Evolutionary conservation across 2,888 invertebrate species (phyloP), one percentile per base, ranked within the genome.

Genomic region (Hylaea fasciaria): DNA sequence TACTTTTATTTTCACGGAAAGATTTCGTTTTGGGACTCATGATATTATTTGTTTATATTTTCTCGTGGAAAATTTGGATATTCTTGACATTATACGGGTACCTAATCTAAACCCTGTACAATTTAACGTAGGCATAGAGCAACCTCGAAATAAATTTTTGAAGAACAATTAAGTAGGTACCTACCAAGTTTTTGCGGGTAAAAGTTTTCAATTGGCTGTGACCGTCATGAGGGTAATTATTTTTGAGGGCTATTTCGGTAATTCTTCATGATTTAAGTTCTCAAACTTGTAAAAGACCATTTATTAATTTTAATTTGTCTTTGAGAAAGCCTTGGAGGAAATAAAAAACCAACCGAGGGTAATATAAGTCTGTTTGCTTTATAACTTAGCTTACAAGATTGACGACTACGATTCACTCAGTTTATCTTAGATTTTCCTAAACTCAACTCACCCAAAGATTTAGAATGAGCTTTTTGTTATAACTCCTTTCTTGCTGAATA

Each of bases 1-100:
- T 63, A 70, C 64, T 69, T 67, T 59, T 66, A 61, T 63, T 68
- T 62, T 64, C 64, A 65, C 65, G 62, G 43, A 44, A 62, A 58
- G 56, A 59, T 65, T 62, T 56, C 53, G 63, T 69, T 63, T 55
- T 50, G 57, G 35, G 64, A 58, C 61, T 22, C 43, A 11, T 57
- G 58, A 58, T 56, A 56, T 52, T 41, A 41, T 53, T 55, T 68
- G 56, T 60, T 68, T 67, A 52, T 37, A 50, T 29, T 41, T 60
- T 60, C 67, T 56, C 44, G 63, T 41, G 56, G 40, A 45, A 54
- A 57, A 35, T 69, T 58, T 46, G 29, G 28, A 52, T 61, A 44
- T 58, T 68, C 57, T 63, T 43, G 39, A 53, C 47, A 28, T 50
- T 55, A 32, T 32, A 32, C 9, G 32, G 9, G 9, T 32, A 32